Evolutionary conservation across 2,888 invertebrate species (phyloP).

Genomic region (Amblyteles armatorius): DNA sequence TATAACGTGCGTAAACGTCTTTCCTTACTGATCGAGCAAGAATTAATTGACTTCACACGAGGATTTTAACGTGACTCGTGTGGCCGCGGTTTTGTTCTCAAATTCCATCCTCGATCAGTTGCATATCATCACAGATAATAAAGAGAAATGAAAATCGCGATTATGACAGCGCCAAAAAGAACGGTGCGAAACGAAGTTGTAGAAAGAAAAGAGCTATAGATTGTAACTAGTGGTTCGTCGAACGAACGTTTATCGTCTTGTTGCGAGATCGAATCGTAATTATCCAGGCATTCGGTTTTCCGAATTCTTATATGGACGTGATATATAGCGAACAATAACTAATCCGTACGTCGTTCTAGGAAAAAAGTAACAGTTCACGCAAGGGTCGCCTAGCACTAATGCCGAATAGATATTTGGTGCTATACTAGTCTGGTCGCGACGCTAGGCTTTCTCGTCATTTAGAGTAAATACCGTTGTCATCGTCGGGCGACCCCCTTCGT

Average conservation of each 20-base stretch:
- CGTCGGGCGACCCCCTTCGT: conserved; percentile 43
- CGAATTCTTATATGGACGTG: conserved; percentile 57
- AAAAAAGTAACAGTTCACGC: conserved; percentile 28
- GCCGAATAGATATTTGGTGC: conserved; percentile 68
- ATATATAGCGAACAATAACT: conserved; percentile 67
- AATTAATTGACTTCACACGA: conserved; percentile 29
- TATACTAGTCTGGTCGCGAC: conserved; percentile 62
- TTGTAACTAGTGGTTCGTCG: conserved; percentile 64
- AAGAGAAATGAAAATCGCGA: conserved; percentile 27
- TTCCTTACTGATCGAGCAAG: not conserved
- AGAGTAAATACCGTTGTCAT: conserved; percentile 45
- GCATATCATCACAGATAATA: conserved; percentile 12
- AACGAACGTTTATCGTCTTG: conserved; percentile 65
- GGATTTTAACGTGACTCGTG: conserved; percentile 2
- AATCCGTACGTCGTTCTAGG: conserved; percentile 56
- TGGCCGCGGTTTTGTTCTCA: conserved; percentile 8
- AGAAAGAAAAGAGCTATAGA: conserved; percentile 19
- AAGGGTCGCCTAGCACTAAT: conserved; percentile 57
- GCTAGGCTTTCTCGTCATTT: conserved; percentile 52
- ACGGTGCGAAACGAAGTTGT: conserved; percentile 43
- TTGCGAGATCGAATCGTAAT: conserved; percentile 67
- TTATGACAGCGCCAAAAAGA: conserved; percentile 17
- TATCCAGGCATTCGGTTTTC: conserved; percentile 67
- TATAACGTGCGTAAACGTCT: conserved; percentile 1
- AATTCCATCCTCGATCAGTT: conserved; percentile 30